Conservation (phyloP, 2,113 vertebrate species). For the Argyrosomus japonicus region DNA sequence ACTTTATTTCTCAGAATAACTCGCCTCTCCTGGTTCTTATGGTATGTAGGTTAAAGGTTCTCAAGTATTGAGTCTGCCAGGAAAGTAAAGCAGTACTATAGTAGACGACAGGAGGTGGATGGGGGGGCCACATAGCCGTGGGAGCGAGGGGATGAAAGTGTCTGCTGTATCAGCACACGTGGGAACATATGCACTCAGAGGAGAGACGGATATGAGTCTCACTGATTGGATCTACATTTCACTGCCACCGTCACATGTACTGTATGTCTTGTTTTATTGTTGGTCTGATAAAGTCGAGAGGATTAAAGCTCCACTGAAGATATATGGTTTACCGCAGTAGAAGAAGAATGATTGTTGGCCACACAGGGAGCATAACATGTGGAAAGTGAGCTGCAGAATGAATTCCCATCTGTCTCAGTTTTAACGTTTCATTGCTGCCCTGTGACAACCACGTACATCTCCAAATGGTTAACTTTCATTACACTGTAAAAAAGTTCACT, state of each 20-base stretch:
- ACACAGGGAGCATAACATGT: background rate
- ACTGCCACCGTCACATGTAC: background rate
- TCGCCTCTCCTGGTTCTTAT: slow-evolving; percentile 25
- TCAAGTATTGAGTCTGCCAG: slow-evolving; percentile 2
- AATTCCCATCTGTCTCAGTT: background rate
- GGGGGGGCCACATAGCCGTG: background rate
- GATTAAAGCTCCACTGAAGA: slow-evolving; percentile 3
- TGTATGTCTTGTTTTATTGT: slow-evolving; percentile 5
- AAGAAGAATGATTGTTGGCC: background rate
- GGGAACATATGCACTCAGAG: slow-evolving; percentile 8
- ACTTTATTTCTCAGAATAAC: slow-evolving; percentile 47
- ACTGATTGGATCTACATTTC: slow-evolving; percentile 12
- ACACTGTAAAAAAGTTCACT: too few relatives aligned
- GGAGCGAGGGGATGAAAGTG: background rate
- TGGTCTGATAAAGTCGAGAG: background rate
- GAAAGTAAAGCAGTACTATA: slow-evolving; percentile 14
- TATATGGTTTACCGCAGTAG: background rate
- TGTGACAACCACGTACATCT: background rate
- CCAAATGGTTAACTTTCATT: background rate
- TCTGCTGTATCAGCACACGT: slow-evolving; percentile 22
- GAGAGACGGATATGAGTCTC: slow-evolving; percentile 4
- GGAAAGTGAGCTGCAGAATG: background rate
- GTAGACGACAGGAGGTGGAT: slow-evolving; percentile 19
- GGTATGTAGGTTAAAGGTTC: slow-evolving; percentile 70
- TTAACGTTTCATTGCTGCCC: background rate